A percentile compares a stretch with the other conserved stretches of the same genome.
These are phyloP conservation scores for Psittacara wagleri DNA, from an alignment of 2,113 vertebrate genomes.

Conservation along the genomic window DNA sequence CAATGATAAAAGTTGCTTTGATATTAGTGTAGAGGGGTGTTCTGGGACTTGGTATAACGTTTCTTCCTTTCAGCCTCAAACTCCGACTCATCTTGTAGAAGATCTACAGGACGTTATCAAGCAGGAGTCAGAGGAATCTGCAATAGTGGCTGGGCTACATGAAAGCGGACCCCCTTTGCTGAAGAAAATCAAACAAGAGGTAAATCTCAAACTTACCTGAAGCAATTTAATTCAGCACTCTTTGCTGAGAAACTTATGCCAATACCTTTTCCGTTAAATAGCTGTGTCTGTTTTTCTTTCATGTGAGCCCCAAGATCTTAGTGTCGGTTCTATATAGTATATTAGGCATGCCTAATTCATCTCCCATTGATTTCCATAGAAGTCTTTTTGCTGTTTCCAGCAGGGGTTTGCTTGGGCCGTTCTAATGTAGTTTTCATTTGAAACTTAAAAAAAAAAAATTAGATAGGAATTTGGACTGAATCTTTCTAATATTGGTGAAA, in stretches of 20 bases:
- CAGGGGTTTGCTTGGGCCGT: constrained; percentile 56
- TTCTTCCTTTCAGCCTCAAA: constrained; percentile 82
- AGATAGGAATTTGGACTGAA: constrained; percentile 56
- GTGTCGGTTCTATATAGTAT: constrained; percentile 44
- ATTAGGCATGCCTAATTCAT: constrained; percentile 58
- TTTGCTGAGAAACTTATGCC: constrained; percentile 52
- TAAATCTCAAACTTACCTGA: constrained; percentile 66
- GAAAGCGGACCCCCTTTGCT: constrained; percentile 85
- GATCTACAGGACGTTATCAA: constrained; percentile 90
- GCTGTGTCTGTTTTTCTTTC: constrained; percentile 49
- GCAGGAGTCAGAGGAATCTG: constrained; percentile 92
- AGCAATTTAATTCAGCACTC: constrained; percentile 50
- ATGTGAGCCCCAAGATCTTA: constrained; percentile 55
- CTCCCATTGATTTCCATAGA: constrained; percentile 65
- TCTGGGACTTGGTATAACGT: constrained; percentile 37
- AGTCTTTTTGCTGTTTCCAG: constrained; percentile 60
- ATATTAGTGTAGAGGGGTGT: constrained; percentile 15
- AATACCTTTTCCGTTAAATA: constrained; percentile 46
- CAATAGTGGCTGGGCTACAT: constrained; percentile 78
- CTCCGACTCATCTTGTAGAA: constrained; percentile 83
- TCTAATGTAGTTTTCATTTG: constrained; percentile 56
- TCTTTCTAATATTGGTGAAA: constrained; percentile 63
- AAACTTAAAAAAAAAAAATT: constrained; percentile 61
- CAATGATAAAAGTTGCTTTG: constrained; percentile 24
- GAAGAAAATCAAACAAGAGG: constrained; percentile 99